A percentile compares a stretch with the other conserved stretches of the same genome.
Evolutionary conservation across 2,113 vertebrate genomes (phyloP).

Genomic region (Psilopsiagon aurifrons): DNA sequence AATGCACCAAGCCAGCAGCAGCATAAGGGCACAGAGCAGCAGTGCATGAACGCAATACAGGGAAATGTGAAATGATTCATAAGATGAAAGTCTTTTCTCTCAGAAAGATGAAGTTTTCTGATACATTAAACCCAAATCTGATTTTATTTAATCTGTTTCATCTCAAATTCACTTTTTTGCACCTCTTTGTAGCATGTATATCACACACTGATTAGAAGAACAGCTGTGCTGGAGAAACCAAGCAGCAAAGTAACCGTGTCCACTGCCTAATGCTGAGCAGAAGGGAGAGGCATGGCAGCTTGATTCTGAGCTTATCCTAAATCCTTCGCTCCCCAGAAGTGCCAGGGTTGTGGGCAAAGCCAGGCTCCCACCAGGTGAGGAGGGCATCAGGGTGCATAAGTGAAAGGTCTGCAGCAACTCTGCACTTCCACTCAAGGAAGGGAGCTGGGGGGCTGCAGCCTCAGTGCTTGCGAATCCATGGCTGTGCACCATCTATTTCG

Average conservation of each 20-base stretch:
- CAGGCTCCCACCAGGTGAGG: not conserved
- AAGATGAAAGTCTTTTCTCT: not conserved
- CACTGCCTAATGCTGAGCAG: rapidly evolving
- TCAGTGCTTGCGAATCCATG: not conserved
- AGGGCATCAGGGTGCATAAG: rapidly evolving
- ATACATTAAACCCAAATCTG: not conserved
- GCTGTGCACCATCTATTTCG: not conserved
- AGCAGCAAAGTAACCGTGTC: not conserved
- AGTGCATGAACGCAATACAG: not conserved
- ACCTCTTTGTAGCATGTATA: not conserved
- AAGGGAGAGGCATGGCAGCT: not conserved
- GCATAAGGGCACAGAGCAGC: not conserved
- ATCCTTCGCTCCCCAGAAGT: not conserved
- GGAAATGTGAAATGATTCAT: not conserved
- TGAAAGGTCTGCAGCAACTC: not conserved
- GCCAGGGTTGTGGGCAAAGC: not conserved
- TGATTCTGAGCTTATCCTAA: not conserved
- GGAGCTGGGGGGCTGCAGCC: not conserved
- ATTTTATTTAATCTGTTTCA: not conserved
- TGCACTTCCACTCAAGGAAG: not conserved
- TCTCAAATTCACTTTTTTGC: not conserved
- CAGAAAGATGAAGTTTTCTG: not conserved
- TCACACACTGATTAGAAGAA: rapidly evolving
- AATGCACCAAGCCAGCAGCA: not conserved
- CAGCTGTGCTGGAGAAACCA: not conserved